Base-by-base conservation (phyloP, 1,140 invertebrate species). In the Drosophila ohnishii region DNA sequence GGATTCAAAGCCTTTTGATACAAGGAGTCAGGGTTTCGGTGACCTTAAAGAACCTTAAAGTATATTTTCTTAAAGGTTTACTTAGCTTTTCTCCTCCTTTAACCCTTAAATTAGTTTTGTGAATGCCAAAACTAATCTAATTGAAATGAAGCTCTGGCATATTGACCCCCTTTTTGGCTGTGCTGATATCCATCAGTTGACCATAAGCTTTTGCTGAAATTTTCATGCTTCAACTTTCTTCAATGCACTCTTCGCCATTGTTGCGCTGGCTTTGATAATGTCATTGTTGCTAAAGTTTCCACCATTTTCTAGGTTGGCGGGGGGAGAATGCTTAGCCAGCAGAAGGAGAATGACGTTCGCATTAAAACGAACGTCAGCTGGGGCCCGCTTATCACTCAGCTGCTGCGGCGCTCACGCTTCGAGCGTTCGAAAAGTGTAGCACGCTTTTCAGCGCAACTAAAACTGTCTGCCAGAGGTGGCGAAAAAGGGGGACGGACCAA, bases 331-430 rank as follows among this genome's bases (percentile, higher is more conserved):
- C 35, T 22, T 30, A 40, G 5, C 25, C 25, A 28, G 25, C 25
- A 28, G 25, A 28, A 28, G 25, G 25, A 28, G 60, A 62, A 86
- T 82, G 83, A 86, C 83, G 64, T 76, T 76, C 75, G 79, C 83
- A 86, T 86, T 87, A 87, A 87, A 87, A 87, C 84, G 75, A 87
- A 87, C 78, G 83, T 88, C 83, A 87, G 71, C 39, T 79, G 66
- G 53, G 75, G 75, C 62, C 58, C 63, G 78, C 82, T 86, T 86
- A 86, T 86, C 83, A 84, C 80, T 84, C 80, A 76, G 48, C 59
- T 59, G 45, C 73, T 50, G 47, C 47, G 11, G 42, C 48, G 35
- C 61, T 56, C 53, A 40, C 66, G 67, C 67, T 71, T 58, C 70
- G 83, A 65, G 75, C 83, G 75, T 75, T 83, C 78, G 67, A 32